Evolutionary conservation across 2,888 invertebrate species (phyloP).

Genomic region (Pachycephus smyrnensis): DNA sequence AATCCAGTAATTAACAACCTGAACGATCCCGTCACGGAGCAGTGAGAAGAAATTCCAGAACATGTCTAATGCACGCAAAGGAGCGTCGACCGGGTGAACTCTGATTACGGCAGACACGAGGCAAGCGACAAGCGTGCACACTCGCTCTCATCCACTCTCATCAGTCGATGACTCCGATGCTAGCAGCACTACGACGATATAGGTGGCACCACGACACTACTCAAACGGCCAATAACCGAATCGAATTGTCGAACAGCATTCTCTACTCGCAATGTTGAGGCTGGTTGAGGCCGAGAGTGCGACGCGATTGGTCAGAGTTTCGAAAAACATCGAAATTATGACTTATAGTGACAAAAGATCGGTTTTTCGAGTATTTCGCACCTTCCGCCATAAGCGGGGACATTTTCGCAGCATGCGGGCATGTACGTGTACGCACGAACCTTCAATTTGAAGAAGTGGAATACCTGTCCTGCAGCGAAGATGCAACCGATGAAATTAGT

Average conservation of each 20-base stretch:
- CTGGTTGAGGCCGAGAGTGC: no score
- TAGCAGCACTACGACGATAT: constrained; percentile 18
- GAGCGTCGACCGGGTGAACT: no score
- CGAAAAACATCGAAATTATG: no score
- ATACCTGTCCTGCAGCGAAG: constrained; percentile 36
- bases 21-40: constrained; percentile 37
- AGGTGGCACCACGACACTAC: constrained; percentile 42
- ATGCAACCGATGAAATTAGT: constrained; percentile 34
- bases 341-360: no score
- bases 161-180: constrained; percentile 39
- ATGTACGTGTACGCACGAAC: no score
- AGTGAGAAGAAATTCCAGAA: constrained; percentile 44
- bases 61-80: constrained; percentile 32
- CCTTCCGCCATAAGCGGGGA: no score
- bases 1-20: constrained; percentile 35
- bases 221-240: constrained; percentile 19
- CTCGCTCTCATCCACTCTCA: constrained; percentile 26
- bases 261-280: no score
- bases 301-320: no score
- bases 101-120: neutral
- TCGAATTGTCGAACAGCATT: neutral
- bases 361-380: no score
- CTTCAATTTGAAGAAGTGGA: neutral
- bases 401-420: no score
- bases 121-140: constrained; percentile 19